Evolutionary conservation across 2,113 vertebrate species (phyloP), one percentile per base, ranked within the genome.

Genomic region (Furnarius figulus): DNA sequence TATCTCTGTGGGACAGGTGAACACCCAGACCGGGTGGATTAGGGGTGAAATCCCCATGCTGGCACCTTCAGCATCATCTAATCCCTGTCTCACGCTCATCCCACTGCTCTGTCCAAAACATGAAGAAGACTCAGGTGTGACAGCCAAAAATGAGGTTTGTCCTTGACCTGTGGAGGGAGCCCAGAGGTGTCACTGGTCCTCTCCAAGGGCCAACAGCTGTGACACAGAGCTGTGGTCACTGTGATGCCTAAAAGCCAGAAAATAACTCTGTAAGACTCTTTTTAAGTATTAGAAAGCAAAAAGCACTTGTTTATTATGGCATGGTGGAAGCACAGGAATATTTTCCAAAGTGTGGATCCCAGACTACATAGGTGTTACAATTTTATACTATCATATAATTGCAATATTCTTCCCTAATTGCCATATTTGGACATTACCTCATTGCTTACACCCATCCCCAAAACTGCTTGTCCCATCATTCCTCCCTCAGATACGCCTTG

Each of bases 181-280:
- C 27, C 2, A 2, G 30, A 37, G 40, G 20, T 42, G 28, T 12
- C 5, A 1, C 35, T 2, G 1, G 44, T n/a, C 18, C 10, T 47
- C 25, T 35, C 18, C 0, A 4, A 37, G 33, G 23, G 58, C 24
- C 58, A 53, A 24, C 46, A 40, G 44, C 0, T 4, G 31, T 73
- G 59, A 71, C 71, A 55, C 49, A 33, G 24, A 20, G 25, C 47
- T 62, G 46, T 3, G 39, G 74, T 66, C 2, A 3, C n/a, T 35
- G 44, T 15, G 9, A 25, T 59, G 58, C 23, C 58, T 35, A 59
- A 59, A 59, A 35, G 58, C n/a, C 23, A 25, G 58, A 24, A 59
- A 59, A 35, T n/a, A 35, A 24, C 9, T 59, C n/a, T 24, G 14
- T 24, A 15, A 59, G n/a, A 59, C 14, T 59, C 23, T 35, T 59